Conservation (phyloP, 2,113 vertebrate genomes). For the Gymnocephalus cernua region DNA sequence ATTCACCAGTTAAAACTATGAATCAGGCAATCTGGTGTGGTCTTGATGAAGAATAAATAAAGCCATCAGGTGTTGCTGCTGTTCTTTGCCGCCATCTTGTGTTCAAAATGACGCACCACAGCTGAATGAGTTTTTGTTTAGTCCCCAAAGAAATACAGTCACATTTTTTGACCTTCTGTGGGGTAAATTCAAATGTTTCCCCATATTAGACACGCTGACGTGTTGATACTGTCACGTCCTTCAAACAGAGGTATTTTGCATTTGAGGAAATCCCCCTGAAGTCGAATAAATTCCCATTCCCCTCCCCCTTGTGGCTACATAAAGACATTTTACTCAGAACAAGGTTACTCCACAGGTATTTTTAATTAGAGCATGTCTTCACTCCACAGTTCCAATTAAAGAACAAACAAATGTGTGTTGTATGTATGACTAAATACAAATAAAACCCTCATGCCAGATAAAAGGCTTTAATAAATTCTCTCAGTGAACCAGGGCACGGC, state of each 20-base stretch:
- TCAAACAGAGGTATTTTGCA: background rate
- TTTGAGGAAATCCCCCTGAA: background rate
- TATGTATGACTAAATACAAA: conserved; percentile 5
- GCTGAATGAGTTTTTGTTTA: background rate
- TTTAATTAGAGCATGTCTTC: conserved; percentile 46
- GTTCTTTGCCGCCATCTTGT: conserved; percentile 68
- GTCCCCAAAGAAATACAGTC: background rate
- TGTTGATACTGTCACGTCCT: background rate
- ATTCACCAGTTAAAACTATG: background rate
- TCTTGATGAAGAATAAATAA: conserved; percentile 13
- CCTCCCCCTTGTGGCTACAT: background rate
- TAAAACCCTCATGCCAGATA: conserved; percentile 12
- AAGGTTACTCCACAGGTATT: conserved; percentile 28
- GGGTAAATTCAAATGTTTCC: background rate
- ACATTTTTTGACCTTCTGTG: background rate
- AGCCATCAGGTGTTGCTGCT: conserved; percentile 9
- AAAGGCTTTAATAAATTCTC: conserved; percentile 7
- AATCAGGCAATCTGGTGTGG: conserved; percentile 14
- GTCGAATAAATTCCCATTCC: background rate
- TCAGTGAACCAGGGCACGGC: conserved; percentile 16
- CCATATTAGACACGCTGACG: background rate
- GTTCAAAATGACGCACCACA: conserved; percentile 49
- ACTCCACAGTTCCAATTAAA: conserved; percentile 19
- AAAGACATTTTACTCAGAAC: background rate
- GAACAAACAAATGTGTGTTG: conserved; percentile 10